Percentiles rank a stretch among this genome's conserved stretches.
These are phyloP conservation scores for Syrphus vitripennis DNA, from an alignment of 2,888 invertebrate genomes.

Conservation along the genomic window DNA sequence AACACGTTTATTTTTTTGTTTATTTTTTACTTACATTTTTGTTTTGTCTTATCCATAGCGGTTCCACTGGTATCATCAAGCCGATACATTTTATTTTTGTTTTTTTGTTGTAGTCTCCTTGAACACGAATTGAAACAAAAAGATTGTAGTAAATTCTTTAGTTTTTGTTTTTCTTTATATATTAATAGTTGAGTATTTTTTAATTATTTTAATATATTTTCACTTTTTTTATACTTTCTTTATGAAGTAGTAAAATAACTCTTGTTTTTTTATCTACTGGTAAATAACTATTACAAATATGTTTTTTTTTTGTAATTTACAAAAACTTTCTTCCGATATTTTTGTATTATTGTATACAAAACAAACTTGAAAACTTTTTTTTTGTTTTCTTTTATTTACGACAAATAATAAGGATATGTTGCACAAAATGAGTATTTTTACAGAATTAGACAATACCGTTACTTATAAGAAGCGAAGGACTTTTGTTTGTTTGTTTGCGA, in stretches of 20 bases:
- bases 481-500: neutral
- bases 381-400: neutral
- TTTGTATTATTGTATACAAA: neutral
- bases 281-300: neutral
- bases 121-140: slow-evolving; percentile 61
- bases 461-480: slow-evolving; percentile 29
- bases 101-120: slow-evolving; percentile 29
- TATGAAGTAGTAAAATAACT: slow-evolving; percentile 40
- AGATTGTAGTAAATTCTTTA: slow-evolving; percentile 44
- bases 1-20: no score
- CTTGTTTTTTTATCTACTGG: neutral
- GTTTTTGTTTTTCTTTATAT: neutral
- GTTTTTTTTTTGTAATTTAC: neutral
- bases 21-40: slow-evolving; percentile 78
- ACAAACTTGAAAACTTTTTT: neutral
- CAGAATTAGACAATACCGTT: slow-evolving; percentile 34
- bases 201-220: neutral
- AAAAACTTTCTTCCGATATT: neutral
- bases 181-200: neutral
- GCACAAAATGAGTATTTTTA: neutral
- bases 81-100: slow-evolving; percentile 78
- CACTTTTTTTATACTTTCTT: slow-evolving; percentile 43
- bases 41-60: slow-evolving; percentile 80
- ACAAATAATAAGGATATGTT: neutral
- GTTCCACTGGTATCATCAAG: slow-evolving; percentile 79